Conservation (phyloP, 2,888 invertebrate genomes). For the Teinopalpus imperialis region DNA sequence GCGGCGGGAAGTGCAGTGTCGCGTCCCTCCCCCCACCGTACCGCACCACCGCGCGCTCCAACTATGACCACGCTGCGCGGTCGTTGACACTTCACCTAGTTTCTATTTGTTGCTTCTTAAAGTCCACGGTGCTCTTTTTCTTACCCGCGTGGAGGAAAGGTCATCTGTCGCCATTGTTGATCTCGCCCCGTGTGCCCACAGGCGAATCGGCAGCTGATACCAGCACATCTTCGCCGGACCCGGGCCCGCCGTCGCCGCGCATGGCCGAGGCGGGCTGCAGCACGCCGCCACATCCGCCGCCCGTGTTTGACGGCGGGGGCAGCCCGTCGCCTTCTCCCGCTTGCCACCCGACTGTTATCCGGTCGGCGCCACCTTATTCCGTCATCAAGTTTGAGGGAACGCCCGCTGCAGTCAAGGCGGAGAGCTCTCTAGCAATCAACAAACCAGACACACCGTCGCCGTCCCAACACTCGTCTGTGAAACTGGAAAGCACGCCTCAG, state of each 20-base stretch:
- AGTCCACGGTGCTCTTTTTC: constrained; percentile 66
- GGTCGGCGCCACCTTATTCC: constrained; percentile 81
- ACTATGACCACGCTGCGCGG: constrained; percentile 71
- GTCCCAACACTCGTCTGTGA: constrained; percentile 71
- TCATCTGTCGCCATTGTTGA: constrained; percentile 51
- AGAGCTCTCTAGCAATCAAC: constrained; percentile 50
- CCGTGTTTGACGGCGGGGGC: constrained; percentile 76
- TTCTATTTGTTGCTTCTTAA: constrained; percentile 74
- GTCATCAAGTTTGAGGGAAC: constrained; percentile 83
- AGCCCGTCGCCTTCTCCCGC: constrained; percentile 66
- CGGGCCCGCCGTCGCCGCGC: constrained; percentile 92
- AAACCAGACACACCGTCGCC: constrained; percentile 56
- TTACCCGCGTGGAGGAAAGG: constrained; percentile 43
- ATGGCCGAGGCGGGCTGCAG: constrained; percentile 86
- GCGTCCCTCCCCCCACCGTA: constrained; percentile 76
- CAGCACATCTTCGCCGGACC: constrained; percentile 95
- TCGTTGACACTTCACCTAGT: constrained; percentile 81
- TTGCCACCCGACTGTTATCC: constrained; percentile 79
- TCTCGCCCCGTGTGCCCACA: constrained; percentile 67
- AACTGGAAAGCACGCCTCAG: constrained; percentile 57
- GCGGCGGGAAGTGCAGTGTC: constrained; percentile 82
- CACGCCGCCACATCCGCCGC: constrained; percentile 83
- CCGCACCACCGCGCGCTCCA: constrained; percentile 59
- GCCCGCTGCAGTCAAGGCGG: constrained; percentile 55
- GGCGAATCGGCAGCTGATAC: constrained; percentile 97